Base-by-base conservation (phyloP, 2,888 invertebrate species). In the Tupiocoris notatus region DNA sequence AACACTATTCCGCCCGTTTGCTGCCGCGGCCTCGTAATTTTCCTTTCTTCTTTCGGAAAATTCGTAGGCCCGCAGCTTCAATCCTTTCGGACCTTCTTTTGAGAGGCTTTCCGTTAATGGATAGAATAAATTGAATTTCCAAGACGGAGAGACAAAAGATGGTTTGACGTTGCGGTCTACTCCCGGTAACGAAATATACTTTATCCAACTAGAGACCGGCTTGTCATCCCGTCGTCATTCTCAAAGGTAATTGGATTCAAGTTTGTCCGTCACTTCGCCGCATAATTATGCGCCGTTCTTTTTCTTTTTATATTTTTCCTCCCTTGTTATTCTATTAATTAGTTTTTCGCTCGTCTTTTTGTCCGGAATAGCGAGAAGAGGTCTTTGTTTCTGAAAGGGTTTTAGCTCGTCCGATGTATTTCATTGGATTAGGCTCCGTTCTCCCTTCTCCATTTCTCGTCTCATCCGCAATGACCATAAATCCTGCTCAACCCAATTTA, bases 191-290 rank as follows among this genome's bases (percentile, higher is more conserved):
- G 39, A 39, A 39, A 39, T 39, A 39, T 39, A 39, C 39, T 39
- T 39, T 39, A 39, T 39, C 39, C 39, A 39, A 39, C 39, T 39
- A 39, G 39, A 39, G 3, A 3, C 12, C 39, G 6, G 39, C 39
- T 39, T 39, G 39, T 39, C 39, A 39, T 39, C 39, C 39, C 59
- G 7, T 24, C 70, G 25, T 23, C 17, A 21, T 20, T 59, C 58
- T 54, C 61, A 6, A 70, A 70, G 70, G 70, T 70, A 70, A 70
- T 70, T 70, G 23, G 61, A 70, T 70, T 70, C 70, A 70, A 70
- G 70, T 70, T 70, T 70, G 21, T 20, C 70, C 59, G 58, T 23
- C 12, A 16, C 61, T 70, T 61, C 70, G 24, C 57, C 24, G 16
- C 25, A 6, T 59, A 25, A 70, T 70, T 70, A 70, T 70, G 24